These are phyloP conservation scores for Phenganax marumi DNA, from an alignment of 92 coral and sea anemone genomes.

Conservation along the genomic window DNA sequence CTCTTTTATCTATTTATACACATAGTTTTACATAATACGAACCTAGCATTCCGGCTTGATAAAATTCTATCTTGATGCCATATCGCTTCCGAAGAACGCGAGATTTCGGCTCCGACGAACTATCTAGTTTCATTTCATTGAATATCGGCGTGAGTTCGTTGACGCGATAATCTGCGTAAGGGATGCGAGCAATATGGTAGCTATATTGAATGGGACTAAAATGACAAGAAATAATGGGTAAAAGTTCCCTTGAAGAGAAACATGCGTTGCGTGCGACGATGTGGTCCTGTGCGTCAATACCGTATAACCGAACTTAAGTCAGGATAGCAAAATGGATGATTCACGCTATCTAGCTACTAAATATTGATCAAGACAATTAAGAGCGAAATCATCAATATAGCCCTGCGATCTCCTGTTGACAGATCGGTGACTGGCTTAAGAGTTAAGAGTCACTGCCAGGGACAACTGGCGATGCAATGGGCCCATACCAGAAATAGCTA, in stretches of 20 bases:
- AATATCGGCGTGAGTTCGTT: conserved; percentile 81
- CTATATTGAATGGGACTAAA: conserved; percentile 78
- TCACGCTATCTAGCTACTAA: too few species aligned
- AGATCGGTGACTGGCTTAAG: too few species aligned
- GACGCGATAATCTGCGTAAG: conserved; percentile 88
- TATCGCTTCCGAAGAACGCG: conserved; percentile 87
- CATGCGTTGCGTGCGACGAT: background rate
- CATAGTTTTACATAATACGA: background rate
- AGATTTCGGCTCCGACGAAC: conserved; percentile 40
- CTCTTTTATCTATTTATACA: background rate
- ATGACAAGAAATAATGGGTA: conserved; percentile 1
- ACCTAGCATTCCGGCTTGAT: conserved; percentile 87
- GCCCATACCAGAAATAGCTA: too few species aligned
- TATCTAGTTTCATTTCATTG: conserved; percentile 30
- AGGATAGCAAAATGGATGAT: too few species aligned
- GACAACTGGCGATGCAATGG: too few species aligned
- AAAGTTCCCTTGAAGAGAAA: background rate
- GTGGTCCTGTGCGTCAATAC: too few species aligned
- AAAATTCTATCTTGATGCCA: conserved; percentile 91
- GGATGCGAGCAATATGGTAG: conserved; percentile 83
- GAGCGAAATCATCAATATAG: too few species aligned
- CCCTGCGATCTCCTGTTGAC: too few species aligned
- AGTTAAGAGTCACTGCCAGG: too few species aligned
- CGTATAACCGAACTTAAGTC: too few species aligned
- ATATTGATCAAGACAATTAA: too few species aligned